Percentiles rank a stretch among this genome's conserved stretches.
Evolutionary conservation across 2,888 invertebrate genomes (phyloP).

Genomic region (Exocentrus adspersus): DNA sequence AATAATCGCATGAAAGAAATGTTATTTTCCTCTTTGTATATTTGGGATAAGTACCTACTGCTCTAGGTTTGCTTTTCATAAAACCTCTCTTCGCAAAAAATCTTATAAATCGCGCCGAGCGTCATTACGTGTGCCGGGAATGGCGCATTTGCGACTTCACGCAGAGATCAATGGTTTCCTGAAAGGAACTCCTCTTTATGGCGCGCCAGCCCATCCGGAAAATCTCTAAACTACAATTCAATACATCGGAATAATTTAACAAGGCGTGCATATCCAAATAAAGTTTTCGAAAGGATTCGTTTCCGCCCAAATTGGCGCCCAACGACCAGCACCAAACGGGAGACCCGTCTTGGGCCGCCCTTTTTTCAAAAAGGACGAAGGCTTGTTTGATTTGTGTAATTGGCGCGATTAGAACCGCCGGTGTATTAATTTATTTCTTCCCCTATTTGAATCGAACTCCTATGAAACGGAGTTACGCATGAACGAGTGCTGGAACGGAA

Average conservation of each 20-base stretch:
- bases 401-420: slow-evolving; percentile 1
- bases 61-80: not conserved
- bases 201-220: slow-evolving; percentile 45
- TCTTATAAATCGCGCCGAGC: not conserved
- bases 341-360: slow-evolving; percentile 1
- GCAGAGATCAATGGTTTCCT: slow-evolving; percentile 45
- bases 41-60: too few species aligned
- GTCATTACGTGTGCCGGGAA: not conserved
- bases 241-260: slow-evolving; percentile 55
- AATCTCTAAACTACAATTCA: slow-evolving; percentile 51
- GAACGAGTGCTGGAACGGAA: too few species aligned
- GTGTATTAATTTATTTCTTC: slow-evolving; percentile 6
- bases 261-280: slow-evolving; percentile 44
- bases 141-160: slow-evolving; percentile 9
- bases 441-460: not conserved
- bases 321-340: slow-evolving; percentile 4
- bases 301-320: slow-evolving; percentile 19
- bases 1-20: too few species aligned
- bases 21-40: too few species aligned
- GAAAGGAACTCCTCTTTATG: slow-evolving; percentile 37
- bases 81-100: not conserved
- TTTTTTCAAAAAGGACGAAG: slow-evolving; percentile 7
- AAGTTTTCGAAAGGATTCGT: slow-evolving; percentile 38
- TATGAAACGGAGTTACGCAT: too few species aligned
- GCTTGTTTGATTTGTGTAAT: slow-evolving; percentile 9